phyloP scores from a whole-genome alignment of 2,113 vertebrate genomes.

The Microtus ochrogaster region DNA sequence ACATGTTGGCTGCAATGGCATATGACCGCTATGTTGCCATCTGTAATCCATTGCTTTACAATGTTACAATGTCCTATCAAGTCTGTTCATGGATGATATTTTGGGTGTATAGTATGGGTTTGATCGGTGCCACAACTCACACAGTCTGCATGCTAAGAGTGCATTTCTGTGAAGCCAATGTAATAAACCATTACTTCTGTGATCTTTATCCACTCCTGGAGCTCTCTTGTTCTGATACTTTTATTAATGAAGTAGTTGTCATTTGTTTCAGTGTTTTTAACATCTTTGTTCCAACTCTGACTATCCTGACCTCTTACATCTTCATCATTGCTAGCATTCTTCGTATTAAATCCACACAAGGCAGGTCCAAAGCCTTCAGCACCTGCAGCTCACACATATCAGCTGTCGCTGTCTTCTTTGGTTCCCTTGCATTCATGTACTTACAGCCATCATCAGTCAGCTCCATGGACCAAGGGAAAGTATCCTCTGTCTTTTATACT shows the following conservation, averaged over 20 bases:
- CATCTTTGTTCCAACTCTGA: conserved; percentile 58
- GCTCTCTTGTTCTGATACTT: conserved; percentile 53
- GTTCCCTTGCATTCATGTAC: conserved; percentile 57
- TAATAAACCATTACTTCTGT: conserved; percentile 55
- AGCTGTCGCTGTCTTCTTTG: fast-evolving
- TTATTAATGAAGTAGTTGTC: conserved; percentile 72
- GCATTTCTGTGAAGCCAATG: background rate
- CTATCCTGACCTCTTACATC: conserved; percentile 63
- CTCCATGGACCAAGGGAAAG: conserved; percentile 48
- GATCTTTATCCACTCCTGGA: conserved; percentile 71
- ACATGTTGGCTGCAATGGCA: too few relatives aligned
- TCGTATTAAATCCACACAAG: conserved; percentile 46
- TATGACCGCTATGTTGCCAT: too few relatives aligned
- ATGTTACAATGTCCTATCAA: background rate
- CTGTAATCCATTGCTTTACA: background rate
- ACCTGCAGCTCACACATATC: conserved; percentile 62
- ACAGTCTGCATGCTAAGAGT: background rate
- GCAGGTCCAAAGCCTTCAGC: conserved; percentile 67
- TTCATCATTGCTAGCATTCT: conserved; percentile 75
- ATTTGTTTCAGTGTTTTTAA: conserved; percentile 72
- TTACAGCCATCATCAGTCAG: background rate
- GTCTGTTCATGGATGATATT: background rate
- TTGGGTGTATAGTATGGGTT: background rate
- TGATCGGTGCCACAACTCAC: background rate
- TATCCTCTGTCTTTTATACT: too few relatives aligned